These are phyloP conservation scores for Istiophorus platypterus DNA, from an alignment of 2,113 vertebrate genomes.

Conservation along the genomic window DNA sequence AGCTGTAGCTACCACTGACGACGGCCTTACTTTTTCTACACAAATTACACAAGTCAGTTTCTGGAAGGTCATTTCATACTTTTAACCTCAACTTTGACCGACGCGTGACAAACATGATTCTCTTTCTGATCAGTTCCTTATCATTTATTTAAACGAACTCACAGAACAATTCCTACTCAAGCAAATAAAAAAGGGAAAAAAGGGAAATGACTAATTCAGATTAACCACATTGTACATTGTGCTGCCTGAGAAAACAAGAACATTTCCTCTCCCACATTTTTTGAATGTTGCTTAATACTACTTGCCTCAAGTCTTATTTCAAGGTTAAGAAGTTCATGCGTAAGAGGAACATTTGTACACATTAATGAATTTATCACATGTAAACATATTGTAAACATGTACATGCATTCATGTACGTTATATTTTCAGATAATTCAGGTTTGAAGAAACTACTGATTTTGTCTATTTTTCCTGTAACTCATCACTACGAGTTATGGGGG, in stretches of 20 bases:
- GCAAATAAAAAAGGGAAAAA: too few species aligned
- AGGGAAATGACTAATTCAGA: too few species aligned
- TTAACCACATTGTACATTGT: too few species aligned
- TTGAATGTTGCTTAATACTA: neutral
- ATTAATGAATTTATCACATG: neutral
- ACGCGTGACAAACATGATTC: too few species aligned
- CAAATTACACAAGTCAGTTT: neutral
- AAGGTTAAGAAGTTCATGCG: neutral
- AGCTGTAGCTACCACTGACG: neutral
- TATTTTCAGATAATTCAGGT: neutral
- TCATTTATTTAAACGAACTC: too few species aligned
- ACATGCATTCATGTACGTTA: neutral
- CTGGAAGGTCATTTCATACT: neutral
- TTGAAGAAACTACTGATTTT: too few species aligned
- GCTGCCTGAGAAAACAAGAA: too few species aligned
- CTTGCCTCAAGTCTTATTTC: neutral
- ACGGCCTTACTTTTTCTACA: neutral
- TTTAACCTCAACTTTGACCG: neutral
- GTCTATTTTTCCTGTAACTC: too few species aligned
- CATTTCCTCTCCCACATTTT: too few species aligned
- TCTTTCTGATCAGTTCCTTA: too few species aligned
- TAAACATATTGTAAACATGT: neutral
- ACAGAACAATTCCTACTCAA: too few species aligned
- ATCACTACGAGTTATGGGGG: too few species aligned
- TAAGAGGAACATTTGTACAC: neutral